phyloP scores from a whole-genome alignment of 2,888 invertebrate genomes.

The Unio delphinus region DNA sequence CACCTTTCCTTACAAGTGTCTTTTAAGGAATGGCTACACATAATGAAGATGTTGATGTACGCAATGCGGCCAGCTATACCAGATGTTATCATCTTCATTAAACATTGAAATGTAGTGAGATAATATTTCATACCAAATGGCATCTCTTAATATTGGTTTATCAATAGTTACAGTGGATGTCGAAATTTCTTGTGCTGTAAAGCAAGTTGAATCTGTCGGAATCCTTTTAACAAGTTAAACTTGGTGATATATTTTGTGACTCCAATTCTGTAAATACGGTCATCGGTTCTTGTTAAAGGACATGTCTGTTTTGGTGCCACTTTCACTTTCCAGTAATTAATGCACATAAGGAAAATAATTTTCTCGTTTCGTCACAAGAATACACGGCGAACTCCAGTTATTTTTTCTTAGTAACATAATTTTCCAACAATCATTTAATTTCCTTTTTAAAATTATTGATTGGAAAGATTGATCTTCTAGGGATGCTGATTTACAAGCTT shows the following conservation, averaged over 20 bases:
- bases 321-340: constrained; percentile 35
- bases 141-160: constrained; percentile 25
- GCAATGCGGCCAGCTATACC: constrained; percentile 6
- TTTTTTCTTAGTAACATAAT: too few species aligned
- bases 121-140: constrained; percentile 28
- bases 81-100: constrained; percentile 12
- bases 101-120: constrained; percentile 19
- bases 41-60: constrained; percentile 19
- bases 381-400: too few species aligned
- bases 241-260: constrained; percentile 31
- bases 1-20: background rate
- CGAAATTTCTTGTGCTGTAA: constrained; percentile 21
- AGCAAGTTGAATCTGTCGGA: too few species aligned
- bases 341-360: constrained; percentile 18
- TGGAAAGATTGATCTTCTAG: too few species aligned
- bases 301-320: constrained; percentile 31
- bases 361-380: constrained; percentile 9
- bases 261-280: constrained; percentile 37
- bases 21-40: constrained; percentile 10
- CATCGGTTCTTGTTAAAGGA: constrained; percentile 34
- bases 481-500: too few species aligned
- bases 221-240: constrained; percentile 24
- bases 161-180: constrained; percentile 20
- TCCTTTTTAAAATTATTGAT: too few species aligned
- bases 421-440: too few species aligned